Evolutionary conservation across 2,888 invertebrate species (phyloP), one percentile per base, ranked within the genome.

Genomic region (Calameuta idolon): DNA sequence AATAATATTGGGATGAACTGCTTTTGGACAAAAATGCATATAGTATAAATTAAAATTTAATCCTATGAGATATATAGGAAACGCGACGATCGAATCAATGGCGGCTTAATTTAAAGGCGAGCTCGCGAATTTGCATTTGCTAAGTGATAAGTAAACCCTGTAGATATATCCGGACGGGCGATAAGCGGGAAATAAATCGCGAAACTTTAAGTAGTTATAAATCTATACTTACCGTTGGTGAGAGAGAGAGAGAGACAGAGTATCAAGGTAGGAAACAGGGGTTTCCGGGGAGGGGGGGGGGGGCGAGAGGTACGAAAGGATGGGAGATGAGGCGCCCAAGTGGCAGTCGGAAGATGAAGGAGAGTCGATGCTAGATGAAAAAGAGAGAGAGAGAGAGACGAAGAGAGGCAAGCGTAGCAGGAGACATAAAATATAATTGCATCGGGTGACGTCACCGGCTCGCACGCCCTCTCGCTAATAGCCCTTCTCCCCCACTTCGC

Each of bases 111-210:
- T 86, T 84, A 85, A 85, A 87, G 85, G 85, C 84, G 73, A 75
- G 76, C 81, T 69, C 77, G 79, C 82, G 81, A 83, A 91, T 91
- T 91, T 90, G 90, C 91, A 91, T 91, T 88, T 87, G 87, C 89
- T 91, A 91, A 91, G 91, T 91, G 91, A 91, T 91, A 91, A 91
- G 91, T 91, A 91, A 91, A 90, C 87, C 89, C 88, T 84, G 88
- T 87, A 89, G 87, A 89, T 88, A 87, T 89, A 90, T 90, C 89
- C 88, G 83, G 87, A 84, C 86, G 86, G 86, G 88, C 89, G 91
- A 91, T 91, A 91, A 91, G 91, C 90, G 89, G 88, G 88, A 90
- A 90, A 91, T 91, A 91, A 91, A 91, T 91, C 91, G 91, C 89
- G 81, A 89, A 91, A 91, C 90, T 91, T 91, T 90, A 91, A 91